These are phyloP conservation scores for Argopecten irradians DNA, from an alignment of 1,140 invertebrate genomes.

Conservation along the genomic window DNA sequence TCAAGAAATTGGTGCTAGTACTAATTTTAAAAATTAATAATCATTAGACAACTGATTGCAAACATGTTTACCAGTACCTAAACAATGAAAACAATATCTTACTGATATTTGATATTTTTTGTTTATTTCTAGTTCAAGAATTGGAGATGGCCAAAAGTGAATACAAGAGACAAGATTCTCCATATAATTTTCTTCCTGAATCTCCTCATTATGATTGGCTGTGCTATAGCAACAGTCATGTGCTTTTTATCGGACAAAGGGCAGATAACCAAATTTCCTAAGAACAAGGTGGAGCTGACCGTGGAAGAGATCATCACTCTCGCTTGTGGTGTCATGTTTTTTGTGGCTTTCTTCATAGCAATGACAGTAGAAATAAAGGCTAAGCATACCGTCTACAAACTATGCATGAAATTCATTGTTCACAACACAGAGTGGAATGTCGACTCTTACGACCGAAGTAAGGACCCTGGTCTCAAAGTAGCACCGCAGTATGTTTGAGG, in stretches of 20 bases:
- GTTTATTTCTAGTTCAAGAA: conserved; percentile 74
- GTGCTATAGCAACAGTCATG: conserved; percentile 79
- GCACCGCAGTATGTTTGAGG: conserved; percentile 35
- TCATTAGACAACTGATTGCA: too few species aligned
- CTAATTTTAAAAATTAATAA: too few species aligned
- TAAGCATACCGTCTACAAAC: conserved; percentile 78
- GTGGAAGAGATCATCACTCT: conserved; percentile 79
- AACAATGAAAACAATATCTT: not conserved
- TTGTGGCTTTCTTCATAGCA: conserved; percentile 80
- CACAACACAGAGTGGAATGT: conserved; percentile 80
- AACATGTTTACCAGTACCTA: too few species aligned
- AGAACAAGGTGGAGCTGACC: conserved; percentile 77
- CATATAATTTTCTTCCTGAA: conserved; percentile 78
- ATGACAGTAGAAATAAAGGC: conserved; percentile 81
- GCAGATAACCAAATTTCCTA: conserved; percentile 65
- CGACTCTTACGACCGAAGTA: conserved; percentile 77
- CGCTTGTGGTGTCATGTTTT: conserved; percentile 80
- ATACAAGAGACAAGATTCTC: conserved; percentile 78
- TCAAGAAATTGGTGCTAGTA: too few species aligned
- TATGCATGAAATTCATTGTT: conserved; percentile 78
- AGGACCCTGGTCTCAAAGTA: conserved; percentile 56
- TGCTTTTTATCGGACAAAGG: conserved; percentile 79
- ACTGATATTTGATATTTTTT: not conserved
- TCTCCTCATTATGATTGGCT: conserved; percentile 78
- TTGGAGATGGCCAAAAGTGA: conserved; percentile 78